These are phyloP conservation scores for Zootermopsis nevadensis DNA, from an alignment of 2,888 invertebrate species.

Conservation along the genomic window DNA sequence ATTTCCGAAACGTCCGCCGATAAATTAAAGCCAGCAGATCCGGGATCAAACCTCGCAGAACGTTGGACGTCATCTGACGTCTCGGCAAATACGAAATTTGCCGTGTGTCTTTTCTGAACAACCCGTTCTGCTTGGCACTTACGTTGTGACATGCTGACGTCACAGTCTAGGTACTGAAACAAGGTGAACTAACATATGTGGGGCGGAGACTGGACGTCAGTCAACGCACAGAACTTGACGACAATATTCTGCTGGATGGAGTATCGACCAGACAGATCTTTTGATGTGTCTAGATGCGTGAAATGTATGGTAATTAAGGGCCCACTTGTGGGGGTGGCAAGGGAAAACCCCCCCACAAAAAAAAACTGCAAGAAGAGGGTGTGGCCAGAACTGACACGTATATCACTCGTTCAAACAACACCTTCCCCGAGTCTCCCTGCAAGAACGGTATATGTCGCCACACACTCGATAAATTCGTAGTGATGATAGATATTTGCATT, in stretches of 20 bases:
- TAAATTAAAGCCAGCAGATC: no score
- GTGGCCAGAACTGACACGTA: constrained; percentile 21
- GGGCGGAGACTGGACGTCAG: not conserved
- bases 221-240: not conserved
- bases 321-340: constrained; percentile 10
- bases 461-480: no score
- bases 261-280: not conserved
- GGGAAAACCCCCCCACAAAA: no score
- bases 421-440: not conserved
- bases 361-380: constrained; percentile 14
- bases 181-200: not conserved
- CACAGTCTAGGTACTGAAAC: no score
- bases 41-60: no score
- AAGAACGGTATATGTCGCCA: not conserved
- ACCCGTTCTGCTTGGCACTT: no score
- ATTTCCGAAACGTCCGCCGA: no score
- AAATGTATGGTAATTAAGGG: constrained; percentile 30
- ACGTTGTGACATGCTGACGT: no score
- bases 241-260: not conserved
- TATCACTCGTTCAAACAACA: constrained; percentile 3
- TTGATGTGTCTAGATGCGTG: constrained; percentile 10
- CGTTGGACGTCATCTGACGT: no score
- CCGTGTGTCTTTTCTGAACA: no score
- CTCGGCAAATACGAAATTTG: no score
- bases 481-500: no score